Base-by-base conservation (phyloP, 2,888 invertebrate genomes). In the Zelleria hepariella region DNA sequence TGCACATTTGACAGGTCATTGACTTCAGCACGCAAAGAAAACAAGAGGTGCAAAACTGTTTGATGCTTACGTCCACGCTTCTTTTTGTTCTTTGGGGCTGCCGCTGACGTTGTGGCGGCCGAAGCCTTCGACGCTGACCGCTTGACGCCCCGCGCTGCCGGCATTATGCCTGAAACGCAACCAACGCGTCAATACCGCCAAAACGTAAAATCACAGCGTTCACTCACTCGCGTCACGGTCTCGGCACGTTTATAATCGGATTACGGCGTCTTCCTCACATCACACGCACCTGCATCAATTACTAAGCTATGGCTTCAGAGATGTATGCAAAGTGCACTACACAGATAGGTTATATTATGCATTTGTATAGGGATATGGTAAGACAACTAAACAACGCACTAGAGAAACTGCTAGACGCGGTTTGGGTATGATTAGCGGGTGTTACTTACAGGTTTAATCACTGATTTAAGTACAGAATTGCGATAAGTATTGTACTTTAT, bases 271-370 rank as follows among this genome's bases (percentile, higher is more conserved):
- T 74, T 72, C 2, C 15, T 73, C 72, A 78, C 75, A 75, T 75
- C 66, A 69, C 68, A 70, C 75, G 74, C 73, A 74, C 74, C 74
- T 80, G 78, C 78, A 80, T 75, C 78, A 80, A 77, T 78, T 75
- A 79, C 80, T 82, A 85, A 80, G 84, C 76, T 82, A 78, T 70
- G 73, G 73, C 78, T 74, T 78, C 77, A 78, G 74, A 80, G 80
- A 82, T 83, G 83, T 81, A 82, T 80, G 82, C 77, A 73, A 77
- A 80, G 73, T 77, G 76, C 72, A 78, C n/a, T n/a, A n/a, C 72
- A 79, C 82, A 86, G 73, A 80, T 82, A 87, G 88, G 87, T 87
- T 87, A 88, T 85, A 85, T 81, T 84, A 85, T 82, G 86, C 84
- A 78, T 86, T 86, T 83, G 75, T 86, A 84, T 83, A 86, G 71